A percentile compares a stretch with the other conserved stretches of the same genome.
These are phyloP conservation scores for Panzeria rudis DNA, from an alignment of 2,888 invertebrate species.

Conservation along the genomic window DNA sequence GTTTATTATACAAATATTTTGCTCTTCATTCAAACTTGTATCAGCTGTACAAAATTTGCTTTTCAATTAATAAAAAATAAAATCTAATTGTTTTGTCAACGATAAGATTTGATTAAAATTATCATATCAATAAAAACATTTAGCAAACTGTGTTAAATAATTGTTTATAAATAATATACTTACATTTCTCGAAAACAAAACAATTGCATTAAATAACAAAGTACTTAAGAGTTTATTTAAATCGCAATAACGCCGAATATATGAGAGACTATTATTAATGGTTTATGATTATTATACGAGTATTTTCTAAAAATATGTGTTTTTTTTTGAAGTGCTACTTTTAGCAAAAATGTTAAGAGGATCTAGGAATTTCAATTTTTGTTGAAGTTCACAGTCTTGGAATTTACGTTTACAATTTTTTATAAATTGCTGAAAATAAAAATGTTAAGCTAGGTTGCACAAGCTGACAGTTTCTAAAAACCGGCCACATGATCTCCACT, in stretches of 20 bases:
- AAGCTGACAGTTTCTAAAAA: too few relatives aligned
- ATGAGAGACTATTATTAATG: background rate
- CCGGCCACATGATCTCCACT: too few relatives aligned
- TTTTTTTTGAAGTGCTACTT: too few relatives aligned
- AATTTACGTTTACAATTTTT: too few relatives aligned
- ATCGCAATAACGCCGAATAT: background rate
- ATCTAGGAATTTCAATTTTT: too few relatives aligned
- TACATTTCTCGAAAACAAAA: background rate
- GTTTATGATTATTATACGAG: background rate
- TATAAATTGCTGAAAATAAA: too few relatives aligned
- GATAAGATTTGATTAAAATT: background rate
- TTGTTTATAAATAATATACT: background rate
- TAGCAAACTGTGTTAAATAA: background rate
- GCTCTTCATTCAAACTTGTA: background rate
- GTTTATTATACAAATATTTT: too few relatives aligned
- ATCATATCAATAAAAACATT: background rate
- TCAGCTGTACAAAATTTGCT: background rate
- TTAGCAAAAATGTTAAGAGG: too few relatives aligned
- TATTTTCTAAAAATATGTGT: too few relatives aligned
- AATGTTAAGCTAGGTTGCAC: too few relatives aligned
- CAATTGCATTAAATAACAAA: background rate
- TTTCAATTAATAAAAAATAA: background rate
- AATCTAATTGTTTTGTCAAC: background rate
- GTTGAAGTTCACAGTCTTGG: too few relatives aligned
- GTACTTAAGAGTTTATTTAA: background rate